These are phyloP conservation scores for Cyrtonyx montezumae DNA, from an alignment of 2,113 vertebrate genomes.

Conservation along the genomic window DNA sequence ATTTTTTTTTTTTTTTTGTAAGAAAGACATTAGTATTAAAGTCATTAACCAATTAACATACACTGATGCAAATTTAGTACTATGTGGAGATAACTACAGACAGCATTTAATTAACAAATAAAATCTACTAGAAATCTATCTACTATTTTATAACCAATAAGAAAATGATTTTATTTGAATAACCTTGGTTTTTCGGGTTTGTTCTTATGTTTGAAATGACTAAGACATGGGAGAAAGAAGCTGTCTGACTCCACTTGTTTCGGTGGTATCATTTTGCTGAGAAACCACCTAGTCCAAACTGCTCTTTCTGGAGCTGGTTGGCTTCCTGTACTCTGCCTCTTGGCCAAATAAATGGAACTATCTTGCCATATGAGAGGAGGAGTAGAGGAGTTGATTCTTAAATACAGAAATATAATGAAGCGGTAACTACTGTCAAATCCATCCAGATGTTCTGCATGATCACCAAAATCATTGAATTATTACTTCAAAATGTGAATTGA, in stretches of 20 bases:
- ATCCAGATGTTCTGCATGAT: not conserved
- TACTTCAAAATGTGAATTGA: not conserved
- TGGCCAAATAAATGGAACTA: not conserved
- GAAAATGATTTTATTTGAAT: not conserved
- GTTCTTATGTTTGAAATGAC: not conserved
- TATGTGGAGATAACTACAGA: not conserved
- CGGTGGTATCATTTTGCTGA: not conserved
- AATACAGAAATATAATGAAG: not conserved
- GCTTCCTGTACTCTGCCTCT: not conserved
- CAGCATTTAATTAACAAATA: not conserved
- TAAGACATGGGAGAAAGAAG: not conserved
- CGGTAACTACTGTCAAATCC: not conserved
- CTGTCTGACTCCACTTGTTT: not conserved
- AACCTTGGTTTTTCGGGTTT: not conserved
- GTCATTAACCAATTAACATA: not conserved
- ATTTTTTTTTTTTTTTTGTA: not conserved
- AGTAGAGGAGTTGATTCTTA: not conserved
- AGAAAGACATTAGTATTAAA: not conserved
- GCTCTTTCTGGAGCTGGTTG: not conserved
- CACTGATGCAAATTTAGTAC: not conserved
- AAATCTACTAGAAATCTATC: not conserved
- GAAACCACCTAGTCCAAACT: not conserved
- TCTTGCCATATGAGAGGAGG: not conserved
- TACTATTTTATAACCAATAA: not conserved
- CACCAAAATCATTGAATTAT: not conserved